Evolutionary conservation across 1,140 invertebrate species (phyloP), one percentile per base, ranked within the genome.

Genomic region (Scylla paramamosain): DNA sequence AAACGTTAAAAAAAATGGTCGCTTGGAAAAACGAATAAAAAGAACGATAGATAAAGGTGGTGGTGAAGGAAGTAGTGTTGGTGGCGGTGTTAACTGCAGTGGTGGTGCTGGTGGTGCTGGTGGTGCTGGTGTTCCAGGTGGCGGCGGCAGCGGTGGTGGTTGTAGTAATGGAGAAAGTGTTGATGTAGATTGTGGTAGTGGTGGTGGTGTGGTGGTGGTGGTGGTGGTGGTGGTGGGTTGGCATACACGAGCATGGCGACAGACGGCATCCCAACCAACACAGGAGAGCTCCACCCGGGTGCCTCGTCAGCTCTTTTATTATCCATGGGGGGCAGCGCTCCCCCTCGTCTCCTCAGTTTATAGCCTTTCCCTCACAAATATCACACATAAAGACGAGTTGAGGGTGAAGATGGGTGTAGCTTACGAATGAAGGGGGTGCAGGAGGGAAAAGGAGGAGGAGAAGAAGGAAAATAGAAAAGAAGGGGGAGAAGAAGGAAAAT

Each of bases 251-350:
- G 67, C 28, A 46, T 91, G 89, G 48, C 10, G 48, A 29, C 84
- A 93, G 14, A 59, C 59, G 48, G 84, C 86, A 94, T 88, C 84
- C 3, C 31, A 4, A 6, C 10, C 93, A 88, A 94, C 93, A 94
- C 87, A 94, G 32, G 59, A 90, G 87, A 94, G 93, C 86, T 25
- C 59, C 86, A 77, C 93, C 86, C 93, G 82, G 87, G 87, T 77
- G 59, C 12, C 93, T 94, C 93, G 87, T 94, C 93, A 94, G 86
- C 29, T 90, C 93, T 94, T 94, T 94, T 94, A 94, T 91, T 91
- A 91, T 91, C 90, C 59, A 91, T 77, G 52, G 90, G 90, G 90
- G 52, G 59, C 29, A 16, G 31, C 29, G 59, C 52, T 39, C 59
- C 84, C 67, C 31, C 90, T 91, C 90, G 52, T 28, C 90, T 91